A percentile compares a stretch with the other conserved stretches of the same genome.
Conservation (phyloP, 1,140 invertebrate species). For the Drosophila sechellia region DNA sequence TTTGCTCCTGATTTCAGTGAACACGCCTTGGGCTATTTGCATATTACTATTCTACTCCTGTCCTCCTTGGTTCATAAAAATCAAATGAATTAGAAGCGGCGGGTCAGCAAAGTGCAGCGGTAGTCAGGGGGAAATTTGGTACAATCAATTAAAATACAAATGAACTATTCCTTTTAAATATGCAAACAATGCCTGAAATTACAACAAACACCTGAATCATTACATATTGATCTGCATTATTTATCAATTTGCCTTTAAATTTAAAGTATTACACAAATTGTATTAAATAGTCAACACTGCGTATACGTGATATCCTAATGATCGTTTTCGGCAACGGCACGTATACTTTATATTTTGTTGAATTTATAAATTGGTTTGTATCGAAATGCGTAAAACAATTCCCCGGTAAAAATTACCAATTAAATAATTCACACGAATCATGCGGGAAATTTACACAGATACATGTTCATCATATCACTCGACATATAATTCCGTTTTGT, state of each 20-base stretch:
- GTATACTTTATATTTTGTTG: too few species aligned
- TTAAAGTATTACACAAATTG: too few species aligned
- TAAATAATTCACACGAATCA: slow-evolving; percentile 5
- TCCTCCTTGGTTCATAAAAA: slow-evolving; percentile 24
- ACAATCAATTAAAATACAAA: slow-evolving; percentile 27
- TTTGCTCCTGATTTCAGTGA: slow-evolving; percentile 1
- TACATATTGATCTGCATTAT: too few species aligned
- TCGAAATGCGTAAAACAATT: too few species aligned
- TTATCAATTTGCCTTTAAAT: too few species aligned
- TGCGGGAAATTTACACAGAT: background rate
- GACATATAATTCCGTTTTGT: slow-evolving; percentile 30
- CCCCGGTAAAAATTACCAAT: too few species aligned
- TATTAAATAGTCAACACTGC: background rate
- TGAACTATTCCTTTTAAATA: slow-evolving; percentile 22
- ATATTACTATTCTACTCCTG: slow-evolving; percentile 39
- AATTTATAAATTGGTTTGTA: too few species aligned
- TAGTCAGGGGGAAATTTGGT: too few species aligned
- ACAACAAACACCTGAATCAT: too few species aligned
- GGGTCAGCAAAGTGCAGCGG: background rate
- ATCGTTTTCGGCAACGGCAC: too few species aligned
- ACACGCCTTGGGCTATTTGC: slow-evolving; percentile 56
- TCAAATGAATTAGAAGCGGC: slow-evolving; percentile 39
- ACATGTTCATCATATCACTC: slow-evolving; percentile 10
- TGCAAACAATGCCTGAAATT: background rate
- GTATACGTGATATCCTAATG: background rate